Conservation (phyloP, 2,888 invertebrate species). For the Acleris sparsana region DNA sequence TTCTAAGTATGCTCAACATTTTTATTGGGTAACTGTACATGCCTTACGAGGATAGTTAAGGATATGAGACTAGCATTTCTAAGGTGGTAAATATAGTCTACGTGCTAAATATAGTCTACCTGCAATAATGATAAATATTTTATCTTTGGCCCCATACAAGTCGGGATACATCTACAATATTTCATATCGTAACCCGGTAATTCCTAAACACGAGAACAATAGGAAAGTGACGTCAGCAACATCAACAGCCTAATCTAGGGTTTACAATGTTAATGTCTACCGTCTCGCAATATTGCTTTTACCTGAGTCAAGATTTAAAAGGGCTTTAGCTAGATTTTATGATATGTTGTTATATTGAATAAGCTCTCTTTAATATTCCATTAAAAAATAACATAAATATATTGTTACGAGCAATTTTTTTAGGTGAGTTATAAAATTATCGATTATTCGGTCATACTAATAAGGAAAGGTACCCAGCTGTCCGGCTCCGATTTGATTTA, state of each 20-base stretch:
- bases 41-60: too few relatives aligned
- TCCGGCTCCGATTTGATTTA: too few relatives aligned
- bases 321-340: neutral
- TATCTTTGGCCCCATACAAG: neutral
- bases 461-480: too few relatives aligned
- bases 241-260: slow-evolving; percentile 3
- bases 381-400: neutral
- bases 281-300: slow-evolving; percentile 13
- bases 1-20: too few relatives aligned
- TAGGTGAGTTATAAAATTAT: too few relatives aligned
- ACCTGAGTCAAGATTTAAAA: neutral
- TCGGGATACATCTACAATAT: neutral
- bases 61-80: too few relatives aligned
- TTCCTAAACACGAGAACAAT: slow-evolving; percentile 3
- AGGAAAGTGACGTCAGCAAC: slow-evolving; percentile 5
- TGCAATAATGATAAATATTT: too few relatives aligned
- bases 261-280: slow-evolving; percentile 17
- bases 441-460: too few relatives aligned
- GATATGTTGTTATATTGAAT: neutral
- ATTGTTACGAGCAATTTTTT: too few relatives aligned
- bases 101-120: too few relatives aligned
- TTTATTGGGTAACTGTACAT: too few relatives aligned
- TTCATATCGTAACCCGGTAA: neutral
- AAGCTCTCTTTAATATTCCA: neutral
- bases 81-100: too few relatives aligned